Conservation (phyloP, 2,797 vertebrate species). For the Steatocranus sp. region DNA sequence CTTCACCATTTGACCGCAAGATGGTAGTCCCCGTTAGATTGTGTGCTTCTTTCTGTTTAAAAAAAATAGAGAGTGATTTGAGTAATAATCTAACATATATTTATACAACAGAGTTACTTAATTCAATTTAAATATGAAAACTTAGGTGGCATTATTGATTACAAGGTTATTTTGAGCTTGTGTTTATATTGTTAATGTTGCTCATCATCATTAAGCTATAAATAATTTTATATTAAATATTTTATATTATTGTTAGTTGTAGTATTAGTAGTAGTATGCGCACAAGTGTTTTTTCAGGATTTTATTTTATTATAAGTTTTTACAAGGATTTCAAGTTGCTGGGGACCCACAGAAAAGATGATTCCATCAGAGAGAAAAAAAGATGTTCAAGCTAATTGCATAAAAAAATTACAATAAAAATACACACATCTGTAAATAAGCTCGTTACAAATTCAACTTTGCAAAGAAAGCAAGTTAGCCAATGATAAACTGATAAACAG, state of each 20-base stretch:
- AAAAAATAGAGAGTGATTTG: background rate
- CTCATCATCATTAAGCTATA: background rate
- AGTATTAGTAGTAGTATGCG: background rate
- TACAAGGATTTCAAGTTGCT: background rate
- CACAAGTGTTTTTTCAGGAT: background rate
- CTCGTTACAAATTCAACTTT: background rate
- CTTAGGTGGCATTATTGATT: background rate
- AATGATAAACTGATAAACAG: background rate
- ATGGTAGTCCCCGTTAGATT: background rate
- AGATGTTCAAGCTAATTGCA: background rate
- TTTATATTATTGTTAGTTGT: background rate
- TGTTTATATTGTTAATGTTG: background rate
- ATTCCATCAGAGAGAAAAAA: background rate
- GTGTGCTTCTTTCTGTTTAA: background rate
- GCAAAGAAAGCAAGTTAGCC: background rate
- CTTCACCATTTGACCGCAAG: conserved; percentile 5
- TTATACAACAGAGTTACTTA: background rate
- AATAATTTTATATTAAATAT: background rate
- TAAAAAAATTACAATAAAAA: background rate
- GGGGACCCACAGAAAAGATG: background rate
- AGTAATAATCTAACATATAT: background rate
- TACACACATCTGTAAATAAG: background rate
- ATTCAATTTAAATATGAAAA: background rate
- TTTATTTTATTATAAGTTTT: background rate
- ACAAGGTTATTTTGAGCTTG: background rate